Evolutionary conservation across 2,113 vertebrate species (phyloP).

Genomic region (Ctenomys sociabilis): DNA sequence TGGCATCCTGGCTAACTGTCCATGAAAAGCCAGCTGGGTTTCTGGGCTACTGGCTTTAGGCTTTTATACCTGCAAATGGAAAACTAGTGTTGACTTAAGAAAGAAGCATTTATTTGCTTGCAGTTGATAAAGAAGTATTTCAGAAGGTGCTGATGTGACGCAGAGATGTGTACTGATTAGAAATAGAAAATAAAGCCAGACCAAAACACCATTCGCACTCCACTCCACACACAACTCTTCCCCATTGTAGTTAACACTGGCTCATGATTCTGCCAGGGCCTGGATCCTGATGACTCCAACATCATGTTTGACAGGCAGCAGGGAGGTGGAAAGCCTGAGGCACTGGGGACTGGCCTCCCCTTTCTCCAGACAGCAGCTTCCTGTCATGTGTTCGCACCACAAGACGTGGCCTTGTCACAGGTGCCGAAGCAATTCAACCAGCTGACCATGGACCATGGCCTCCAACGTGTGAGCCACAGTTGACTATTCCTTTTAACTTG

Average conservation of each 20-base stretch:
- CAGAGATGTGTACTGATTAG: not conserved
- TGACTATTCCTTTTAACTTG: not conserved
- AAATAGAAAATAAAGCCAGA: conserved; percentile 3
- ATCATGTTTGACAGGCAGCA: not conserved
- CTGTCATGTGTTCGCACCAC: too few species aligned
- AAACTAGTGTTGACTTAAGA: conserved; percentile 11
- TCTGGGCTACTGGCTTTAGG: not conserved
- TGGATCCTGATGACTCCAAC: not conserved
- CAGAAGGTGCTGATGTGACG: not conserved
- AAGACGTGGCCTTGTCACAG: not conserved
- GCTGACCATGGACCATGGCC: not conserved
- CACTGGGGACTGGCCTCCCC: not conserved
- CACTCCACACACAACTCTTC: not conserved
- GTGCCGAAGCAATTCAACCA: not conserved
- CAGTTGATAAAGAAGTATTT: not conserved
- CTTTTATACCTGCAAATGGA: not conserved
- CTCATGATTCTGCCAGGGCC: not conserved
- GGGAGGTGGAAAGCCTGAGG: not conserved
- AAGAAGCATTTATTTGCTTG: not conserved
- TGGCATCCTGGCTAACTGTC: not conserved
- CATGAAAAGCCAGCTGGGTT: not conserved
- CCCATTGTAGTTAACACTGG: conserved; percentile 40
- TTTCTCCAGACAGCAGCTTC: not conserved
- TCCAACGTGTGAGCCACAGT: not conserved
- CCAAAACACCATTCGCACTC: not conserved